Base-by-base conservation (phyloP, 2,113 vertebrate species). In the Mirza zaza region DNA sequence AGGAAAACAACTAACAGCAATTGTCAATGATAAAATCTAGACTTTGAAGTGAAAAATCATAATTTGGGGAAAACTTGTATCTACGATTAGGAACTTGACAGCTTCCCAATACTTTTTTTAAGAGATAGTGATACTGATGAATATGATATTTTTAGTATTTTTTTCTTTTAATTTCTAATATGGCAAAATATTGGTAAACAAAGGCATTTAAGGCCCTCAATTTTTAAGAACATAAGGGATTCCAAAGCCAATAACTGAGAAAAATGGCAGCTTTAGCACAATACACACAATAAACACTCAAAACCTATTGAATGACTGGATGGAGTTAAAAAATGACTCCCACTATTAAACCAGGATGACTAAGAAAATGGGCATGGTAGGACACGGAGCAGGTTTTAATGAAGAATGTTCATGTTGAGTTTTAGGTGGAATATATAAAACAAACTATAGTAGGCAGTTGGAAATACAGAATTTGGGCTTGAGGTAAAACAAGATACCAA, bases 41-140 rank as follows among this genome's bases (percentile, higher is more conserved):
- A 90, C 25, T 59, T 65, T 55, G 20, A 94, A 63, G 71, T 92
- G 23, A 89, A 84, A 92, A 93, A 59, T 68, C 21, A 91, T 50
- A 81, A 75, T 80, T 94, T 68, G 42, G 42, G 48, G 71, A 32
- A 73, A 87, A 91, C 2, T 50, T 91, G 2, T 52, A 36, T 61
- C 15, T 9, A 75, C 14, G 39, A 3, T 23, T 14, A 59, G 23
- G 76, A 83, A 57, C 48, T 67, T 85, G 55, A 50, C 15, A 73
- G 63, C 36, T 92, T 73, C 36, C 50, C 4, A 32, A 27, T 71
- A 42, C 29, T 63, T 95, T 76, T 48, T 82, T 59, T 18, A 63
- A 87, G 91, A 94, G 42, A 63, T 29, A 50, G 45, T 83, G 42
- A 52, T 59, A n/a, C 3, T 36, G 70, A 34, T 29, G 42, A 39